A percentile compares a stretch with the other conserved stretches of the same genome.
Conservation (phyloP, 2,113 vertebrate genomes). For the Ursus arctos region DNA sequence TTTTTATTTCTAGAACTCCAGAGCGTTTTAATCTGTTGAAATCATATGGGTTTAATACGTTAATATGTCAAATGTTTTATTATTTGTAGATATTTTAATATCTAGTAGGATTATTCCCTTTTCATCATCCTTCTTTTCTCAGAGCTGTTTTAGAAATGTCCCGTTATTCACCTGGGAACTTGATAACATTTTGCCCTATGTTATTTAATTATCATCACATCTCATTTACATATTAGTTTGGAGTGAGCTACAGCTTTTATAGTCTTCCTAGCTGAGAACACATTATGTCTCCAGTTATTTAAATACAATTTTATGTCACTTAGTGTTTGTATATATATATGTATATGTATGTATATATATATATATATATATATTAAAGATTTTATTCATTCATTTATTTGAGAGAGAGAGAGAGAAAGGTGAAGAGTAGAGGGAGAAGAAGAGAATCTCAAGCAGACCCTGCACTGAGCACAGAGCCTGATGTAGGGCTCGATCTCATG, state of each 20-base stretch:
- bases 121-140: neutral
- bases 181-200: neutral
- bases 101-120: neutral
- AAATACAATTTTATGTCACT: conserved; percentile 11
- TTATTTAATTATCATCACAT: neutral
- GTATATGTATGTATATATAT: neutral
- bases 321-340: neutral
- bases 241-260: neutral
- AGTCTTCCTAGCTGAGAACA: neutral
- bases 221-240: neutral
- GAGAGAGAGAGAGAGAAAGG: neutral
- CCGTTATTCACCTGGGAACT: neutral
- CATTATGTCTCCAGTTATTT: neutral
- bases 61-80: conserved; percentile 26
- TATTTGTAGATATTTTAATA: neutral
- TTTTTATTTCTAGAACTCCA: neutral
- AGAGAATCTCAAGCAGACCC: neutral
- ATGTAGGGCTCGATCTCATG: neutral
- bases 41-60: neutral
- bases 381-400: neutral
- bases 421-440: neutral
- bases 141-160: neutral
- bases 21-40: neutral
- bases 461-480: neutral
- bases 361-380: neutral